These are phyloP conservation scores for Styela plicata DNA, from an alignment of 23 tunicate genomes.

Conservation along the genomic window DNA sequence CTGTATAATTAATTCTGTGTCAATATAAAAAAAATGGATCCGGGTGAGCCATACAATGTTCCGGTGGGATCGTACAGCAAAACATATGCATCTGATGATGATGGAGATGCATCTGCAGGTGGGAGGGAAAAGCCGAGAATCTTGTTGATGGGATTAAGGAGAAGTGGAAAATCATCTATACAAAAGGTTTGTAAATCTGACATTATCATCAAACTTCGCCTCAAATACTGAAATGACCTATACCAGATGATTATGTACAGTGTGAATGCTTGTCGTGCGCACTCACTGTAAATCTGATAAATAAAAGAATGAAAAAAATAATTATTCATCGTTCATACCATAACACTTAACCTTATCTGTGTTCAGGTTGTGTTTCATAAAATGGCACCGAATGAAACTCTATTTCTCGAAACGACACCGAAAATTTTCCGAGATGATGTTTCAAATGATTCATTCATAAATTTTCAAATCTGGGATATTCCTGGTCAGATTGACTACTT, in stretches of 20 bases:
- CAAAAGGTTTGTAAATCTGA: constrained; percentile 72
- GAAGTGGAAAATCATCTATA: constrained; percentile 95
- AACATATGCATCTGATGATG: constrained; percentile 38
- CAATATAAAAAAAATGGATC: constrained; percentile 27
- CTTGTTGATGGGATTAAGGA: constrained; percentile 74
- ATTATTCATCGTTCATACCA: background rate
- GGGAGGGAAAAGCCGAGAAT: constrained; percentile 81
- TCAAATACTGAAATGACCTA: too few relatives aligned
- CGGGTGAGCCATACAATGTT: constrained; percentile 27
- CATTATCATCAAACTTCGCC: too few relatives aligned
- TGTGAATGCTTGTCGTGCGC: too few relatives aligned
- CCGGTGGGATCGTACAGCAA: constrained; percentile 74
- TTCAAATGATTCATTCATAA: constrained; percentile 81
- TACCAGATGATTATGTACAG: too few relatives aligned
- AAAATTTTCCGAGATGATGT: constrained; percentile 89
- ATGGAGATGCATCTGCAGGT: constrained; percentile 18
- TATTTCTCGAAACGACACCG: constrained; percentile 79
- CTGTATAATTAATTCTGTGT: too few relatives aligned
- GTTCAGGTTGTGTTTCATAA: constrained; percentile 91
- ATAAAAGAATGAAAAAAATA: background rate
- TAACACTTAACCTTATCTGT: background rate
- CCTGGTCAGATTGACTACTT: constrained; percentile 85
- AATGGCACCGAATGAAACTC: constrained; percentile 93
- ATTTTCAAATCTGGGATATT: constrained; percentile 97
- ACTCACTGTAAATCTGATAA: too few relatives aligned